Evolutionary conservation across 2,113 vertebrate genomes (phyloP), one percentile per base, ranked within the genome.

Genomic region (Cavia aperea): DNA sequence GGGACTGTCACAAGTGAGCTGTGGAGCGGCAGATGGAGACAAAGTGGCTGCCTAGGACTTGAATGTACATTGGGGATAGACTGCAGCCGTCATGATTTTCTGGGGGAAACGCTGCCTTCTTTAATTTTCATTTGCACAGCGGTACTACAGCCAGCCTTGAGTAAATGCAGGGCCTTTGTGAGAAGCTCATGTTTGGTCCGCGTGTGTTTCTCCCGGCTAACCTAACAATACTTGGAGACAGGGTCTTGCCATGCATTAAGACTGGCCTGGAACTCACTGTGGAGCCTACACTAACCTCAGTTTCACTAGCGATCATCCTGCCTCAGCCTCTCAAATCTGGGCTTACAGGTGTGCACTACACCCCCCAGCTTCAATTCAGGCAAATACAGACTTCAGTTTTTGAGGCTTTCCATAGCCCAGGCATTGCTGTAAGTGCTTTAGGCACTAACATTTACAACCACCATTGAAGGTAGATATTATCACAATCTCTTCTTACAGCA

Each of bases 91-190:
- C 86, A 99, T 97, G 97, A 99, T 99, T 97, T 99, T 99, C 97
- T 99, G 98, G 8, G 99, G 99, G 96, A 99, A 99, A 95, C 99
- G 98, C 99, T 99, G 97, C 51, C 51, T 98, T 99, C 99, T 97
- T 99, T 99, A 97, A 99, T 98, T 98, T 99, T 99, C 98, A 99
- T 99, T 97, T 99, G 99, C 31, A 99, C 98, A 65, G 99, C 99
- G 43, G 51, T 99, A 95, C 99, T 99, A 98, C 99, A 99, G 98
- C 99, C 99, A 23, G 98, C 98, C 97, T 99, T 99, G 95, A 99
- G 97, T 97, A 99, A 97, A 93, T 99, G 99, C 94, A 99, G 97
- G 16, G 99, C 99, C 97, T 99, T 99, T 81, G 99, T 99, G 91
- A 99, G 51, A 54, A 54, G 99, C 98, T 99, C 99, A 95, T 99